Base-by-base conservation (phyloP, 1,140 invertebrate genomes). In the Cephus cinctus region DNA sequence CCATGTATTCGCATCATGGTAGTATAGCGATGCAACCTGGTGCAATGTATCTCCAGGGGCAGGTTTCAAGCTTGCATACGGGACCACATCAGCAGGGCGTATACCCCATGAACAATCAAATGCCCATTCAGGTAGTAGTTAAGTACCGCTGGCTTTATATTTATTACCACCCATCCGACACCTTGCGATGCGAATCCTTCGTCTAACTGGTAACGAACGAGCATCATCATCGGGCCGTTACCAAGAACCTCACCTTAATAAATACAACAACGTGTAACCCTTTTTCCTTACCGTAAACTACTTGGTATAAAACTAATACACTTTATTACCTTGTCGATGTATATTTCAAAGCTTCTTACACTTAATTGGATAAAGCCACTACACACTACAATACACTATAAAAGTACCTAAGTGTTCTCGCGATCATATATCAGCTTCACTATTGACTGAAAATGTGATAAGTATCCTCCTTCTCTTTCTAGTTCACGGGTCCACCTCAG, bases 401-500 rank as follows among this genome's bases (percentile, higher is more conserved):
- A 30, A 30, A 30, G 27, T 11, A 30, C 3, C 27, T 11, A 3
- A 30, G 11, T 2, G 11, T 30, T 30, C 14, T 30, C 14, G 12
- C 14, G 11, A 30, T 3, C 27, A 30, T 11, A 11, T 30, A 12
- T 30, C 35, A 41, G 18, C 14, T 41, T 41, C 39, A 19, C 5
- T 8, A 14, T n/a, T 16, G 18, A 21, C 18, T 15, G 22, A 43
- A 57, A 60, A 45, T 35, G 21, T 44, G 46, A 47, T 23, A 25
- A 27, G 30, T 38, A 16, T 47, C 35, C 18, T 40, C 45, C n/a
- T 14, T 54, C 8, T 31, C 9, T 30, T 68, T 68, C 47, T 48
- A 75, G 71, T 75, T 61, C 43, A 31, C 63, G 23, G 53, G 38
- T 5, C 54, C 52, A 41, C 69, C 61, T n/a, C 64, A 65, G 20